Evolutionary conservation across 1,140 invertebrate species (phyloP).

Genomic region (Spodoptera frugiperda): DNA sequence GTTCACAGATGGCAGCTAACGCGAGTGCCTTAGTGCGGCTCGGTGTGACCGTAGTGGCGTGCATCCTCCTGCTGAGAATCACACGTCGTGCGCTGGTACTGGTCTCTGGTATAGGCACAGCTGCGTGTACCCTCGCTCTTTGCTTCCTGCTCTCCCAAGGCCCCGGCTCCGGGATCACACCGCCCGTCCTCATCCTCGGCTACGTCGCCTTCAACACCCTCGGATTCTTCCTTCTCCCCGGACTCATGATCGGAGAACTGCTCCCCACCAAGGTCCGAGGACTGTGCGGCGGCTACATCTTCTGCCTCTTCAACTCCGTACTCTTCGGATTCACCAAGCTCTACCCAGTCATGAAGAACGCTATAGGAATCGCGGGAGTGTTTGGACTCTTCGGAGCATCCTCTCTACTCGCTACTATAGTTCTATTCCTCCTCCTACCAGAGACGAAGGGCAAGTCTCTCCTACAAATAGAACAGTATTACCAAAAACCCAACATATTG

Average conservation of each 20-base stretch:
- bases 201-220: conserved; percentile 91
- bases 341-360: conserved; percentile 88
- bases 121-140: conserved; percentile 87
- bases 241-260: conserved; percentile 90
- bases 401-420: conserved; percentile 88
- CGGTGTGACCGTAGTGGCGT: conserved; percentile 88
- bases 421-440: conserved; percentile 91
- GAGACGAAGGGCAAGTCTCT: conserved; percentile 93
- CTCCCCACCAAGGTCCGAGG: conserved; percentile 89
- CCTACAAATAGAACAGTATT: conserved; percentile 93
- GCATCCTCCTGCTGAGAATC: conserved; percentile 87
- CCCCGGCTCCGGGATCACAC: conserved; percentile 75
- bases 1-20: conserved; percentile 86
- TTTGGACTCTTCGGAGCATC: conserved; percentile 90
- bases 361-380: conserved; percentile 88
- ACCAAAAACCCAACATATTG: conserved; percentile 88
- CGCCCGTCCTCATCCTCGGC: conserved; percentile 86
- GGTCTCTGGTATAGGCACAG: conserved; percentile 89
- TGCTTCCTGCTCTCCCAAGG: conserved; percentile 85
- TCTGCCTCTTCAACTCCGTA: conserved; percentile 89
- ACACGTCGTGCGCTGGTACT: conserved; percentile 88
- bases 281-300: conserved; percentile 89
- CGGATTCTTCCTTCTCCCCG: conserved; percentile 90
- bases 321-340: conserved; percentile 91
- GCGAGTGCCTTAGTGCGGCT: conserved; percentile 89